Evolutionary conservation across 1,140 invertebrate genomes (phyloP), one percentile per base, ranked within the genome.

Genomic region (Pachypeltis micranthus): DNA sequence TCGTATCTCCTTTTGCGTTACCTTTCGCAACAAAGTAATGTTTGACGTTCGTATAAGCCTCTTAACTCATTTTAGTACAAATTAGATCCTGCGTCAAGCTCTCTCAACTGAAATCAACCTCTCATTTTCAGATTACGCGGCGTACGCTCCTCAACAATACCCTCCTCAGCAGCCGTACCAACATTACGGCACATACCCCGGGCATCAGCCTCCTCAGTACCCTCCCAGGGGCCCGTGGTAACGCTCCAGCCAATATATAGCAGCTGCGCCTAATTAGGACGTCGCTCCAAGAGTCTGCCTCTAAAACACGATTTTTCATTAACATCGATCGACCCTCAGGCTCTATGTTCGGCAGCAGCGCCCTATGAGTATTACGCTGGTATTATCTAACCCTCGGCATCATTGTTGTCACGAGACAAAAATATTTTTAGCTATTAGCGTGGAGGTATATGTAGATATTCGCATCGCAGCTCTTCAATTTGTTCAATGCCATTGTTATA

Each of bases 131-230:
- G 47, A 21, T 51, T 66, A 63, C 29, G 55, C 62, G 12, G 56
- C 27, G 12, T 63, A 64, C 27, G 19, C 64, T 60, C 62, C 39
- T 21, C 60, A 56, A 12, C 63, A 39, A 19, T 68, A 61, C n/a
- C 55, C 60, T 25, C 60, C 51, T 14, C 47, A 10, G 4, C 47
- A 51, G 23, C 7, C 10, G 4, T 63, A 65, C 31, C 26, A 61
- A 24, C 47, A 31, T 14, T 60, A 63, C 39, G 34, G 51, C n/a
- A 44, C 51, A 2, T 51, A 44, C 29, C 63, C 55, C 24, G 63
- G 63, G 21, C 64, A 65, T 44, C 64, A 31, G n/a, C 64, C 61
- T 10, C 64, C 58, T 24, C 44, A 63, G 23, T 62, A 65, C 59
- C 64, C n/a, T 25, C 64, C 47, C 12, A 7, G 47, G 3, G 47